Evolutionary conservation across 2,888 invertebrate genomes (phyloP), one percentile per base, ranked within the genome.

Genomic region (Tholera decimalis): DNA sequence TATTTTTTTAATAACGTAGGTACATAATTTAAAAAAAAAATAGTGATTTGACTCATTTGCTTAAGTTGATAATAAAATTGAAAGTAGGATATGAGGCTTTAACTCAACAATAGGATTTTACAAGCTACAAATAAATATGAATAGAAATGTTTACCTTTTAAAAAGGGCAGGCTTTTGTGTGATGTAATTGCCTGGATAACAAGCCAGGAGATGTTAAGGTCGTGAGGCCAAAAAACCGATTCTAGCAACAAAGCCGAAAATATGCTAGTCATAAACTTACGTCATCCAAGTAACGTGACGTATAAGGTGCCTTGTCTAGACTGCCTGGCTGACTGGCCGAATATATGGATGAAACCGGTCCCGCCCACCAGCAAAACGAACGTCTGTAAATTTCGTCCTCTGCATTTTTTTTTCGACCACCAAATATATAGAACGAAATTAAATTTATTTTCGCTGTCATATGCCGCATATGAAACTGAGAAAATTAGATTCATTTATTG

Each of bases 281-380:
- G 73, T 72, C 73, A 77, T 64, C 33, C 51, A 47, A 56, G 70
- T 71, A 73, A 71, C 20, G 18, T 75, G 53, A 15, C 72, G 65
- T 3, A 77, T 64, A 53, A 63, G 73, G 65, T 47, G 37, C 15
- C 43, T 49, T 8, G 73, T 77, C 73, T 74, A 74, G 73, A 77
- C 78, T 5, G 58, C 41, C 30, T 55, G 72, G 26, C 69, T 73
- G 30, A 3, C 39, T 22, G n/a, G 24, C 26, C 28, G 26, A 53
- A 28, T 58, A 30, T 59, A 63, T 54, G 54, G 54, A 49, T 54
- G 30, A 44, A 46, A 20, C 70, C 35, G 26, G 20, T 35, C 26
- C 11, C 18, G 20, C 44, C 50, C 24, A 46, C 20, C 22, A 28
- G 43, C 6, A 4, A 9, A 46, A 53, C 11, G 20, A 37, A n/a